A percentile compares a stretch with the other conserved stretches of the same genome.
Evolutionary conservation across 2,113 vertebrate species (phyloP).

Genomic region (Macrotis lagotis): DNA sequence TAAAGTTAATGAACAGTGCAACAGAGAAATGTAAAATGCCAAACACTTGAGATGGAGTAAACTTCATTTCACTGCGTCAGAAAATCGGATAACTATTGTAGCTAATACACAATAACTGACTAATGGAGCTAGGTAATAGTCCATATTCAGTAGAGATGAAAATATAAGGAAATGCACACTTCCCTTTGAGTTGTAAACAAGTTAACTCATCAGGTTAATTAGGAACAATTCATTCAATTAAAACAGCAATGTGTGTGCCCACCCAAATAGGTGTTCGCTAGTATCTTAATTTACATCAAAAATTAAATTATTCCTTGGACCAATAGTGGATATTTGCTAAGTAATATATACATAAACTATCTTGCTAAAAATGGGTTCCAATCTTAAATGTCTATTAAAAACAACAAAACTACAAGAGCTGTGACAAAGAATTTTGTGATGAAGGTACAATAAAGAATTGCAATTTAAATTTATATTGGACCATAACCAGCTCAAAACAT

Average conservation of each 20-base stretch:
- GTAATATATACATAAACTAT: not conserved
- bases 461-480: slow-evolving; percentile 35
- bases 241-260: not conserved
- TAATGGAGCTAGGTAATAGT: slow-evolving; percentile 64
- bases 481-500: not conserved
- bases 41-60: slow-evolving; percentile 24
- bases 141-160: slow-evolving; percentile 66
- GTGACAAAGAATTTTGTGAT: not conserved
- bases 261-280: not conserved
- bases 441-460: not conserved
- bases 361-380: not conserved
- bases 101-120: slow-evolving; percentile 52
- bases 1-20: slow-evolving; percentile 39
- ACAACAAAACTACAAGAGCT: not conserved
- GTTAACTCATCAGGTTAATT: slow-evolving; percentile 53
- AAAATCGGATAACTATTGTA: slow-evolving; percentile 64
- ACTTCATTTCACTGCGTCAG: slow-evolving; percentile 48
- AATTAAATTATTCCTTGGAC: not conserved
- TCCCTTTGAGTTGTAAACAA: slow-evolving; percentile 33
- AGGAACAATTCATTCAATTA: not conserved
- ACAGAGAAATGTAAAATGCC: slow-evolving; percentile 47
- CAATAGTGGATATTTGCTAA: not conserved
- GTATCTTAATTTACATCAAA: not conserved
- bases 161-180: slow-evolving; percentile 40
- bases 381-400: not conserved